Percentiles rank a stretch among this genome's conserved stretches.
Conservation (phyloP, 2,113 vertebrate species). For the Nerophis lumbriciformis region DNA sequence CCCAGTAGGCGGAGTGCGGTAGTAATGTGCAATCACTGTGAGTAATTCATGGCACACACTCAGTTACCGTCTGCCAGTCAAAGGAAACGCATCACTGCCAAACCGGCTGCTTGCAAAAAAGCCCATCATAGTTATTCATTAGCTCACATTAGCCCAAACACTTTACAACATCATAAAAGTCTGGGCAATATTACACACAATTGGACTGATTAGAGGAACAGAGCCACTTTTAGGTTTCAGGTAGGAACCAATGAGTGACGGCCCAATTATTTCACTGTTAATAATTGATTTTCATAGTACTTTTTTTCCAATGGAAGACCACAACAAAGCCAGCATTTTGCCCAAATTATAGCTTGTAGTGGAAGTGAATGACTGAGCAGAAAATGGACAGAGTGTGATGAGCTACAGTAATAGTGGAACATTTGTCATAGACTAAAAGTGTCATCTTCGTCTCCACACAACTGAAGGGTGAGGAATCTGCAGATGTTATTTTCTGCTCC, state of each 20-base stretch:
- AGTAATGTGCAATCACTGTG: constrained; percentile 27
- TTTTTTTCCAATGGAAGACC: too few relatives aligned
- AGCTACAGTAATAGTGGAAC: neutral
- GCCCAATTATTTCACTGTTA: too few relatives aligned
- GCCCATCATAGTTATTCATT: constrained; percentile 18
- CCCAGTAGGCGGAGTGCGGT: constrained; percentile 14
- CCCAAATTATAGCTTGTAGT: too few relatives aligned
- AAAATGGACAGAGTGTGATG: neutral
- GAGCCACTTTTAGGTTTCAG: too few relatives aligned
- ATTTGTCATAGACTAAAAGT: neutral
- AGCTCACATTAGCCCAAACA: neutral
- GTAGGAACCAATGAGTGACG: too few relatives aligned
- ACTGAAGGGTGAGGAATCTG: constrained; percentile 16
- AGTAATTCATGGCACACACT: constrained; percentile 24
- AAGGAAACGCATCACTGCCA: neutral
- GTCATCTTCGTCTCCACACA: neutral
- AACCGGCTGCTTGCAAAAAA: constrained; percentile 14
- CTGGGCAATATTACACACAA: neutral
- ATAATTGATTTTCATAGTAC: too few relatives aligned
- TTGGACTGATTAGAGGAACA: too few relatives aligned
- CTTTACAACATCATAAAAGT: constrained; percentile 5
- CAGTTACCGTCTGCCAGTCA: constrained; percentile 17
- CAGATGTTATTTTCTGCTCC: constrained; percentile 18
- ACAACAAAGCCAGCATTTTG: too few relatives aligned
- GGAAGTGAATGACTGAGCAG: too few relatives aligned